These are phyloP conservation scores for Aromia moschata DNA, from an alignment of 2,888 invertebrate species.

Conservation along the genomic window DNA sequence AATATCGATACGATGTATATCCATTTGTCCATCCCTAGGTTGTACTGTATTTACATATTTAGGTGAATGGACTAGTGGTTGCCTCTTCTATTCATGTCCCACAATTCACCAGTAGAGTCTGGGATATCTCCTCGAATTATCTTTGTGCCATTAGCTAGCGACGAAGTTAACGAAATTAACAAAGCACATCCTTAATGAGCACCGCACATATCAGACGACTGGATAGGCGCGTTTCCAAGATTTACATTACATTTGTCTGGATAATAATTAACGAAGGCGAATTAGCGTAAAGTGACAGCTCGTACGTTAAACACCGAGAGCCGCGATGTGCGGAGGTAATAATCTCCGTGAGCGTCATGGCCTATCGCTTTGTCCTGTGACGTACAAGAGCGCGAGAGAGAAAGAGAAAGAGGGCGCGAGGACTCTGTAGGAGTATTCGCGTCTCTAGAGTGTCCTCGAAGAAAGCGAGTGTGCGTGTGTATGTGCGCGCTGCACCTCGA, in stretches of 20 bases:
- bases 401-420: slow-evolving; percentile 4
- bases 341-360: not conserved
- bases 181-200: not conserved
- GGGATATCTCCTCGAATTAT: too few relatives aligned
- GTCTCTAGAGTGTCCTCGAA: slow-evolving; percentile 15
- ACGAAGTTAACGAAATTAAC: not conserved
- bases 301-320: slow-evolving; percentile 4
- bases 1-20: too few relatives aligned
- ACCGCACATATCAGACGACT: not conserved
- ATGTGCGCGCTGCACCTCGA: slow-evolving; percentile 15
- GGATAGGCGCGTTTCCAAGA: not conserved
- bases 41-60: too few relatives aligned
- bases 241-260: not conserved
- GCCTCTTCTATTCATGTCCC: too few relatives aligned
- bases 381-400: not conserved
- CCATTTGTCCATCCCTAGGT: too few relatives aligned
- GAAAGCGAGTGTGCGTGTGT: slow-evolving; percentile 26
- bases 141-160: too few relatives aligned
- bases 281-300: slow-evolving; percentile 5
- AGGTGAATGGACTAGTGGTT: too few relatives aligned
- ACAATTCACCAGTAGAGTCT: too few relatives aligned
- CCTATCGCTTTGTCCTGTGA: slow-evolving; percentile 17
- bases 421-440: slow-evolving; percentile 11
- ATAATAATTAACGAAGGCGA: slow-evolving; percentile 15
- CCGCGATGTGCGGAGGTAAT: slow-evolving; percentile 10